phyloP scores from a whole-genome alignment of 2,113 vertebrate genomes.

The Felis chaus region DNA sequence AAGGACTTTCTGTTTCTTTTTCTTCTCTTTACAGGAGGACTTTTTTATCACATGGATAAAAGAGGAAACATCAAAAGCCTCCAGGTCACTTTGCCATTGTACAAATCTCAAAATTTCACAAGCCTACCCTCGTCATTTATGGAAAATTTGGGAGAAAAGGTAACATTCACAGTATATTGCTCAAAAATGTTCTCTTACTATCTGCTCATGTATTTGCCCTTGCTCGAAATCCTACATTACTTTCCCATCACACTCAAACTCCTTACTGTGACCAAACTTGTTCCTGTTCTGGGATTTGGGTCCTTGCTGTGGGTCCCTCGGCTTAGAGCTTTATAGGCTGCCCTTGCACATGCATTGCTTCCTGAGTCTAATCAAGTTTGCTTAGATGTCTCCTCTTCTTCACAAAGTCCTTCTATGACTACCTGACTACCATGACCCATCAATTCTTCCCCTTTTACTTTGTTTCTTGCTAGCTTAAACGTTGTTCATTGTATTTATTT shows the following conservation, averaged over 20 bases:
- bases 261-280: not conserved
- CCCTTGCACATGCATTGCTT: not conserved
- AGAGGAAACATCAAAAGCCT: not conserved
- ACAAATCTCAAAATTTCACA: not conserved
- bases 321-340: fast-evolving
- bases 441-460: not conserved
- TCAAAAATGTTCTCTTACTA: not conserved
- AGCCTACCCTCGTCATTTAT: not conserved
- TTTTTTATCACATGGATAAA: not conserved
- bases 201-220: not conserved
- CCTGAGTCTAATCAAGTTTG: not conserved
- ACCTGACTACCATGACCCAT: not conserved
- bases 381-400: not conserved
- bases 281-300: not conserved
- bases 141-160: not conserved
- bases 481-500: not conserved
- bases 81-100: not conserved
- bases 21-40: not conserved
- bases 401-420: not conserved
- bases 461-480: not conserved
- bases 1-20: too few relatives aligned
- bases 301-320: not conserved
- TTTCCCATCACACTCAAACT: not conserved
- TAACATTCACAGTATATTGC: not conserved
- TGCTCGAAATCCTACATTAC: not conserved